These are phyloP conservation scores for Leptocoma aspasia DNA, from an alignment of 2,113 vertebrate species.

Conservation along the genomic window DNA sequence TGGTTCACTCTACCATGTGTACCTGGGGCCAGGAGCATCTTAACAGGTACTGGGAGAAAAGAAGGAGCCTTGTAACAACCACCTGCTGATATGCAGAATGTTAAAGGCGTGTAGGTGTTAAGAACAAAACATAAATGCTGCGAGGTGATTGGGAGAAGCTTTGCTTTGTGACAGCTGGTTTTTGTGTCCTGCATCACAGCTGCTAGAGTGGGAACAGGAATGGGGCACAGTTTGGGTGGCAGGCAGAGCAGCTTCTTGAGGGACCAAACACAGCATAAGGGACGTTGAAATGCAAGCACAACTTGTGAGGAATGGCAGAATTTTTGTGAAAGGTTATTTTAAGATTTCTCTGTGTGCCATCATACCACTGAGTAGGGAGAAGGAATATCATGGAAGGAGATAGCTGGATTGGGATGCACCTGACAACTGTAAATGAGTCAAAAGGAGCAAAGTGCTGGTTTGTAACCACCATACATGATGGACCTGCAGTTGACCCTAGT, in stretches of 20 bases:
- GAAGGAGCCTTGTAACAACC: background rate
- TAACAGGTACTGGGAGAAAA: background rate
- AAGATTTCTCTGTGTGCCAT: background rate
- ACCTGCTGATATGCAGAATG: background rate
- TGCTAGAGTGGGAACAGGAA: background rate
- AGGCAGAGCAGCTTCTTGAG: background rate
- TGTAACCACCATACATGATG: background rate
- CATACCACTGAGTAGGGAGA: background rate
- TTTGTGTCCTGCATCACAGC: background rate
- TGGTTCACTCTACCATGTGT: background rate
- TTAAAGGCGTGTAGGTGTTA: background rate
- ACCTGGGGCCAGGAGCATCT: background rate
- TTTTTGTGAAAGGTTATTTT: background rate
- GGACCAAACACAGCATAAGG: background rate
- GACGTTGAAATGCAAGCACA: background rate
- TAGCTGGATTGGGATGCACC: background rate
- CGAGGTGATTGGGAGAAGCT: background rate
- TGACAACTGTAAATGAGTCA: background rate
- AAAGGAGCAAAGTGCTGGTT: background rate
- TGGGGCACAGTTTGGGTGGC: background rate
- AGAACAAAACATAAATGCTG: background rate
- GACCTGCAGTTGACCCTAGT: background rate
- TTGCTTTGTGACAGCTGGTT: background rate
- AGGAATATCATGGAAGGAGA: background rate
- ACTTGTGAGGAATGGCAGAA: background rate